Evolutionary conservation across 2,888 invertebrate species (phyloP), one percentile per base, ranked within the genome.

Genomic region (Leptinotarsa haldemani): DNA sequence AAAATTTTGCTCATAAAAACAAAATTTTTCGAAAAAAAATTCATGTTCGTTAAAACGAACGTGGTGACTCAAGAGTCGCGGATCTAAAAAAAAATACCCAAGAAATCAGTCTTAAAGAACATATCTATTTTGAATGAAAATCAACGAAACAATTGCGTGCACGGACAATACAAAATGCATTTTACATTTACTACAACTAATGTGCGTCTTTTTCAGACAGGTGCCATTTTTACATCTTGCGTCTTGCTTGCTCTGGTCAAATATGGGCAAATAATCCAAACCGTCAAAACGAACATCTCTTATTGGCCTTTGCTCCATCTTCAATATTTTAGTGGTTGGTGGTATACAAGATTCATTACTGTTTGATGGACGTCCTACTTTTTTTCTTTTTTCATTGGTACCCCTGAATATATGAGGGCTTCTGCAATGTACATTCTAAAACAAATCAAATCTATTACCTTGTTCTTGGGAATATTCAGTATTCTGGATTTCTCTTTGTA

Each of bases 401-500:
- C 7, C 7, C 30, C 30, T 30, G 30, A 30, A 30, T 30, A 30
- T 30, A 30, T 30, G 30, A 30, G 4, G 30, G 30, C 30, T 30
- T 30, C 30, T 30, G 30, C 30, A 30, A 53, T 68, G 53, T 25
- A 53, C 68, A 25, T 53, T 68, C 53, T 13, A 30, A 52, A 30
- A n/a, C 18, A 50, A 48, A 64, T 70, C 70, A 12, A 65, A 61
- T 64, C 18, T 13, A 22, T 70, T 63, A 61, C 50, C 15, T 58
- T 3, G 13, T 56, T 56, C 13, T 22, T 56, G n/a, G 16, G 56
- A 56, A 71, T 46, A 16, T 48, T 30, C 9, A 64, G 20, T 48
- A 25, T 16, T 20, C n/a, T 52, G 52, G 25, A 25, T 9, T 56
- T 53, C 71, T 65, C 46, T 66, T 58, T 70, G 64, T 76, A 78